A percentile compares a stretch with the other conserved stretches of the same genome.
Conservation (phyloP, 2,797 vertebrate species). For the Bradypodion ventrale region DNA sequence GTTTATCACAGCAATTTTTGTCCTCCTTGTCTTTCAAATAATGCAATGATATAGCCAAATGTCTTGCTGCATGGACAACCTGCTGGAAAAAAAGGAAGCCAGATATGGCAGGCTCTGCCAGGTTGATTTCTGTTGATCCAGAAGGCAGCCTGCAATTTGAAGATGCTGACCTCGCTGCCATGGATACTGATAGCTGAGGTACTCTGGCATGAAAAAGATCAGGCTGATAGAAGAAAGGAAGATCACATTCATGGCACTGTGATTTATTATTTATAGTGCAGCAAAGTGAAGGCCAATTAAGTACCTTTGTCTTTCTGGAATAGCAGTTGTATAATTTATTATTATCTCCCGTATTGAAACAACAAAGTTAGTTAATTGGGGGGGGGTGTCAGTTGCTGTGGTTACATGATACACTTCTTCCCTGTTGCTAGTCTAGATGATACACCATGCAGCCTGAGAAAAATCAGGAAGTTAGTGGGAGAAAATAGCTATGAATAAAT, state of each 20-base stretch:
- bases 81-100: neutral
- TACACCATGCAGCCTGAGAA: neutral
- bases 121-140: neutral
- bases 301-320: slow-evolving; percentile 16
- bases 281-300: slow-evolving; percentile 12
- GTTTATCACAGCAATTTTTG: neutral
- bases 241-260: slow-evolving; percentile 3
- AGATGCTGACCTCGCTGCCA: slow-evolving; percentile 8
- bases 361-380: slow-evolving; percentile 27
- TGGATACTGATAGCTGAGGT: slow-evolving; percentile 3
- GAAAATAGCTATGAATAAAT: neutral
- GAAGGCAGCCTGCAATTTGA: slow-evolving; percentile 1
- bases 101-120: neutral
- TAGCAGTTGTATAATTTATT: slow-evolving; percentile 10
- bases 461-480: neutral
- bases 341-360: slow-evolving; percentile 18
- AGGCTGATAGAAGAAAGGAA: slow-evolving; percentile 11
- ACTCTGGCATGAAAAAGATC: slow-evolving; percentile 9
- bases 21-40: neutral
- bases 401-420: slow-evolving; percentile 11
- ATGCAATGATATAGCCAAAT: neutral
- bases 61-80: neutral
- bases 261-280: slow-evolving; percentile 31
- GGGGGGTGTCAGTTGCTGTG: slow-evolving; percentile 31
- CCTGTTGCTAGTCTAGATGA: slow-evolving; percentile 2